Conservation (phyloP, 2,113 vertebrate species). For the Peucedramus taeniatus region DNA sequence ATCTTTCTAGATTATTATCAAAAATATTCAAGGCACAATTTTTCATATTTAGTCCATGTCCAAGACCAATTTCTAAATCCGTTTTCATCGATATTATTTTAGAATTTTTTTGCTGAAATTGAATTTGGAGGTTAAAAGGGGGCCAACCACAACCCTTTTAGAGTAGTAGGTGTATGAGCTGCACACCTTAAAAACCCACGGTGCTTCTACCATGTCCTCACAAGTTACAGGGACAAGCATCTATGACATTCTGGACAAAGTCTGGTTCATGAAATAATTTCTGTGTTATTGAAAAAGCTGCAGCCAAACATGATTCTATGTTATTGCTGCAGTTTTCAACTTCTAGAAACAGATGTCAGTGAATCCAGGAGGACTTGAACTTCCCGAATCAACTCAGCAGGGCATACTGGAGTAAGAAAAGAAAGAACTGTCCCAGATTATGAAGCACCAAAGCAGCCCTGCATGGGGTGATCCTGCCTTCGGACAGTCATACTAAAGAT, state of each 20-base stretch:
- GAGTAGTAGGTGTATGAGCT: neutral
- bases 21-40: neutral
- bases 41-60: neutral
- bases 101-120: neutral
- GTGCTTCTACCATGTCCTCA: neutral
- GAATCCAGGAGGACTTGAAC: neutral
- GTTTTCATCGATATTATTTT: neutral
- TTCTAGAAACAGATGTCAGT: neutral
- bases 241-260: neutral
- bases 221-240: neutral
- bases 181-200: fast-evolving
- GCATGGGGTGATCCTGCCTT: neutral
- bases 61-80: neutral
- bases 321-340: neutral
- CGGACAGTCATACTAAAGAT: neutral
- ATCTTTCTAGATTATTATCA: neutral
- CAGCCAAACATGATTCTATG: neutral
- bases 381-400: neutral
- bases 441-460: neutral
- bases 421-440: neutral
- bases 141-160: neutral
- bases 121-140: neutral
- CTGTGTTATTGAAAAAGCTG: neutral
- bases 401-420: neutral
- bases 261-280: neutral